Percentiles rank a stretch among this genome's conserved stretches.
Evolutionary conservation across 1,140 invertebrate species (phyloP).

Genomic region (Apocrypta bakeri): DNA sequence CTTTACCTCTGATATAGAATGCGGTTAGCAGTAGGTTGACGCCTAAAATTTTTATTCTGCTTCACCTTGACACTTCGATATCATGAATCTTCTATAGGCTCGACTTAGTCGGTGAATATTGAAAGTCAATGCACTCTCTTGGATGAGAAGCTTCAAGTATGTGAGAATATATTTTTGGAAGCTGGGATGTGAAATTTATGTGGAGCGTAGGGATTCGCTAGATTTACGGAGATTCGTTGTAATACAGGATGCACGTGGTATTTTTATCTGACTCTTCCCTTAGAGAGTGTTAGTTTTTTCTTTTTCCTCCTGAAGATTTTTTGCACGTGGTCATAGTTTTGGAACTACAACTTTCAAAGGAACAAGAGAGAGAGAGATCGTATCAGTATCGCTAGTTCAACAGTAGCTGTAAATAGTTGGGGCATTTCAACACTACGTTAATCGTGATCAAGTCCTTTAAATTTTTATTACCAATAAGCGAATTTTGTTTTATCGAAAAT

Average conservation of each 20-base stretch:
- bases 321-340: too few species aligned
- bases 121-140: not conserved
- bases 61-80: not conserved
- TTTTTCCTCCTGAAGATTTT: too few species aligned
- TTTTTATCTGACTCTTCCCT: too few species aligned
- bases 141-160: not conserved
- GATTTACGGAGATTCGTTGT: not conserved
- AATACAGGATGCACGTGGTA: not conserved
- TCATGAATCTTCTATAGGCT: conserved; percentile 27
- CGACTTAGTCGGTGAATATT: conserved; percentile 37
- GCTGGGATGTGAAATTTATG: not conserved
- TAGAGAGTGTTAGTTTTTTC: too few species aligned
- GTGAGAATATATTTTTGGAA: not conserved
- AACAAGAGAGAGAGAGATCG: too few species aligned
- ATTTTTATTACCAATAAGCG: conserved; percentile 9
- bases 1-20: too few species aligned
- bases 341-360: too few species aligned
- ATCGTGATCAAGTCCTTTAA: not conserved
- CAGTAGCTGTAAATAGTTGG: not conserved
- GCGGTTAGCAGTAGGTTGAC: conserved; percentile 43
- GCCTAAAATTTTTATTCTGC: conserved; percentile 43
- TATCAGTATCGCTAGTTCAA: too few species aligned
- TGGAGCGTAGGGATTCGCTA: not conserved
- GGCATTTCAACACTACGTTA: conserved; percentile 31
- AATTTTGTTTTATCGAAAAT: conserved; percentile 38